Evolutionary conservation across 2,797 vertebrate genomes (phyloP).

Genomic region (Chelon auratus): DNA sequence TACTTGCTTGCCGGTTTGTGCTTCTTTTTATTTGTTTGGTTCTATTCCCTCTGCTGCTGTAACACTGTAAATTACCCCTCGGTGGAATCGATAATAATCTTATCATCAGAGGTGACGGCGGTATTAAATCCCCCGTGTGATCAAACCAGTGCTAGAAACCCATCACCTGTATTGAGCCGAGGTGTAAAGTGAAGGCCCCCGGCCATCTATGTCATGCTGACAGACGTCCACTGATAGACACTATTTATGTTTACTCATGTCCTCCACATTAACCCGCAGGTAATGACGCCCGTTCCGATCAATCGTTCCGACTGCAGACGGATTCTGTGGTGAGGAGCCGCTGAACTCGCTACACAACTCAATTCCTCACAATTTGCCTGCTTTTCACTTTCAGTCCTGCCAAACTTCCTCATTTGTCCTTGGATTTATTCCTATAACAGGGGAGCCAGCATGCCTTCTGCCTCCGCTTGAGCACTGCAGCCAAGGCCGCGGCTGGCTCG

Average conservation of each 20-base stretch:
- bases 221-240: conserved; percentile 39
- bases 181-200: conserved; percentile 32
- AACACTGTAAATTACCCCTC: too few relatives aligned
- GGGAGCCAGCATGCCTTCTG: conserved; percentile 60
- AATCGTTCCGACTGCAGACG: conserved; percentile 47
- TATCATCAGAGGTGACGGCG: too few relatives aligned
- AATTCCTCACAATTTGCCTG: conserved; percentile 39
- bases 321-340: conserved; percentile 42
- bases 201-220: conserved; percentile 39
- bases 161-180: conserved; percentile 27
- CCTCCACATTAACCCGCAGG: conserved; percentile 61
- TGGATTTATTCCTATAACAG: conserved; percentile 67
- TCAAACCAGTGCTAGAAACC: conserved; percentile 19
- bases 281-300: conserved; percentile 61
- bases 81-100: too few relatives aligned
- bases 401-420: conserved; percentile 72
- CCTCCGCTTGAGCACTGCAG: conserved; percentile 47
- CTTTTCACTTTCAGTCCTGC: conserved; percentile 52
- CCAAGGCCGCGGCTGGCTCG: conserved; percentile 60
- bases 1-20: too few relatives aligned
- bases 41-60: too few relatives aligned
- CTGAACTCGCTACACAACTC: conserved; percentile 37
- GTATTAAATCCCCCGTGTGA: neutral
- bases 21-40: too few relatives aligned
- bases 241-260: conserved; percentile 63